Evolutionary conservation across 2,113 vertebrate species (phyloP), one percentile per base, ranked within the genome.

Genomic region (Haliaeetus leucogaster): DNA sequence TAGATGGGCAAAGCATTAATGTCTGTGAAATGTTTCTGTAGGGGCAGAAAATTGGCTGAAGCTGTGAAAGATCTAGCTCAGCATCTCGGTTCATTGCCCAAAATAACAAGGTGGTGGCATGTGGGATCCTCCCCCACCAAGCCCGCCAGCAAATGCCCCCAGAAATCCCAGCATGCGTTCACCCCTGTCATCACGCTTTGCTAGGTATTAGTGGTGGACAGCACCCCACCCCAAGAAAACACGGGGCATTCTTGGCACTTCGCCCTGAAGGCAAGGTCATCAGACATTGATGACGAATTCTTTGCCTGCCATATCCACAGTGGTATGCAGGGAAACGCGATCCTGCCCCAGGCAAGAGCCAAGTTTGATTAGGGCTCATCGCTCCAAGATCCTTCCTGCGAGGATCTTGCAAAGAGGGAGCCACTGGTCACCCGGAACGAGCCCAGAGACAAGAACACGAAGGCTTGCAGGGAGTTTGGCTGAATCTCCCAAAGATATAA

Each of bases 71-170:
- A 96, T 84, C 40, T 93, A 91, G 74, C 95, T 97, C 95, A 96
- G 96, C 93, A 97, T 92, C 91, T 97, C 93, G 25, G 76, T 55
- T 92, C 88, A 91, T 85, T 95, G 95, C 95, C 96, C 96, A 93
- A 98, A 98, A 98, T 98, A 98, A 98, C 96, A 95, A 93, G 95
- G 92, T 85, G 86, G 88, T 97, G 97, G 98, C 93, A 98, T 98
- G 86, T 68, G 67, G 95, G 96, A 94, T 96, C 96, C 95, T 86
- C 97, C 97, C 93, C 81, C 94, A 82, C 86, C 67, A 96, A 92
- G 72, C 89, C 92, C 61, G 86, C 93, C 96, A 97, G 93, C 76
- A 98, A 97, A 98, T 94, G 95, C 93, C 94, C 94, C 95, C 90
- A 94, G 96, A 95, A 93, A 96, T 97, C 92, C 97, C 95, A 93